Percentiles rank a stretch among this genome's conserved stretches.
Conservation (phyloP, 2,888 invertebrate species). For the Phaedon cochleariae region DNA sequence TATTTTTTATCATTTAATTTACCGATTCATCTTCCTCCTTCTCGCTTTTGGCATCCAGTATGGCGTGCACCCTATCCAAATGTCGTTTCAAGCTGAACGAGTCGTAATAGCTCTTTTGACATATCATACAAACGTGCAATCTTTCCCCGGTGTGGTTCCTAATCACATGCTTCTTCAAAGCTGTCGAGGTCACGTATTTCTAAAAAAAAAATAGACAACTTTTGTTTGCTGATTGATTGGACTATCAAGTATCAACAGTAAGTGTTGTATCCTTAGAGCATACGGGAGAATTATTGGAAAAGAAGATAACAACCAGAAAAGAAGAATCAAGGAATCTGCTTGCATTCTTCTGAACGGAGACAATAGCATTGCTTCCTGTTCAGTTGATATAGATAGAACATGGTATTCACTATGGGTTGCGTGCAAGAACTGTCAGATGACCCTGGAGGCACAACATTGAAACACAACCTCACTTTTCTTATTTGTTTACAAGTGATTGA, state of each 20-base stretch:
- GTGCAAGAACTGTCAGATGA: too few species aligned
- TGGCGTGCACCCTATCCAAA: constrained; percentile 33
- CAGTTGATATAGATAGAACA: too few species aligned
- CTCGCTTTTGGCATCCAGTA: constrained; percentile 10
- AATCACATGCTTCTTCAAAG: constrained; percentile 29
- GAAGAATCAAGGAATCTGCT: too few species aligned
- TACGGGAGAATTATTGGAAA: too few species aligned
- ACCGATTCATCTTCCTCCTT: neutral
- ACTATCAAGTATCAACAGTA: constrained; percentile 31
- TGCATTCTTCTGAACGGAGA: too few species aligned
- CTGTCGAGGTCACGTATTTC: constrained; percentile 26
- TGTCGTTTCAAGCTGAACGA: constrained; percentile 32
- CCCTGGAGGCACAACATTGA: too few species aligned
- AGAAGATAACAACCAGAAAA: too few species aligned
- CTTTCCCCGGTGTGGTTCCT: constrained; percentile 34
- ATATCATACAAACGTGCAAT: constrained; percentile 32
- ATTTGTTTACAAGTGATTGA: too few species aligned
- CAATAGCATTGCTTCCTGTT: too few species aligned
- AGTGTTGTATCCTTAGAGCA: too few species aligned
- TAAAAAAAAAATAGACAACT: constrained; percentile 30
- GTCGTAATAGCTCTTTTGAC: constrained; percentile 33
- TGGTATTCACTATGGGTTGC: too few species aligned
- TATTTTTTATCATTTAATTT: neutral
- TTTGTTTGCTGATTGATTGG: constrained; percentile 11
- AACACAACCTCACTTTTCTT: too few species aligned